Base-by-base conservation (phyloP, 2,888 invertebrate species). In the Epinotia ramella region DNA sequence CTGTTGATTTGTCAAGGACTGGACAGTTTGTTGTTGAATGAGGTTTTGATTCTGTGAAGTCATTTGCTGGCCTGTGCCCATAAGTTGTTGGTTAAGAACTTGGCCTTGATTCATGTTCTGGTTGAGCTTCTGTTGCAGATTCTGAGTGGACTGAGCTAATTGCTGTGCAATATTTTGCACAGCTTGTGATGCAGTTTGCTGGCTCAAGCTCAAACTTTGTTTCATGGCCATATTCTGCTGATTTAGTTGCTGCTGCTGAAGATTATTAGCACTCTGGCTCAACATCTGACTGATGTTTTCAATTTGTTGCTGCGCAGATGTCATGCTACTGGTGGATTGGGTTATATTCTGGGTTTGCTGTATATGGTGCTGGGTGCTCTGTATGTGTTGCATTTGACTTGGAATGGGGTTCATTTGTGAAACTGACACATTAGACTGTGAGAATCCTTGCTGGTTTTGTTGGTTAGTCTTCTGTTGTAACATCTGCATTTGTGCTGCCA, bases 281-380 rank as follows among this genome's bases (percentile, higher is more conserved):
- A 94, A 82, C 94, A 94, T 94, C 81, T 96, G 96, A 62, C 95
- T 95, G 24, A 95, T 96, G 64, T 95, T 93, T 80, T 96, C 96
- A 84, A 96, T 96, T 79, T 96, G 95, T 79, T 96, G 96, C 79
- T 94, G 94, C 20, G 96, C 96, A 62, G 96, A 95, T 70, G 93
- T 95, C 86, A 96, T 95, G 56, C 95, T 88, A 20, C 91, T 91
- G 64, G 82, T 86, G 2, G 90, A 86, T 79, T 92, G 93, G 75
- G 85, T 90, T 33, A 92, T 88, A 73, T 85, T 91, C 78, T 87
- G 88, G 70, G 80, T 81, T 78, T 93, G 92, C 77, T 94, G 94
- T 77, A 94, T 84, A 78, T 91, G 92, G 77, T 93, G 93, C 76
- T 94, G 94, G 72, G 83, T 89, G 73, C 82, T 83, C 78, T 88